phyloP scores from a whole-genome alignment of 2,888 invertebrate genomes.

The Notocelia uddmanniana region DNA sequence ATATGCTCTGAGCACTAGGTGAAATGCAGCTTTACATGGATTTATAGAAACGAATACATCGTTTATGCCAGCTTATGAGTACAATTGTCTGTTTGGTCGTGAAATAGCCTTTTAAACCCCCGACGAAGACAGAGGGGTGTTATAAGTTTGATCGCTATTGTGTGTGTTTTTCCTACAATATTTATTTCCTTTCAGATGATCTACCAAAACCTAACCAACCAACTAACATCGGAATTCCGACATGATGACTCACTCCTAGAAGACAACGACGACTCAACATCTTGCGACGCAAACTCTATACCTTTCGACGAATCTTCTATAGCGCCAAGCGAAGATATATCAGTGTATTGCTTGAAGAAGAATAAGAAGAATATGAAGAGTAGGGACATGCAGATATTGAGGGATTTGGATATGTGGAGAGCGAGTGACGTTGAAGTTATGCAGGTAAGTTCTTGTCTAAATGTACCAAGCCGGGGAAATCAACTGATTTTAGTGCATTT shows the following conservation, averaged over 20 bases:
- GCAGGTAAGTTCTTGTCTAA: conserved; percentile 71
- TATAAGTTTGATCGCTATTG: no score
- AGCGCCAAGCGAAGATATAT: conserved; percentile 69
- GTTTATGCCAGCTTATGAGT: no score
- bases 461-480: no score
- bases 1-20: no score
- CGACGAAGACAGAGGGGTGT: no score
- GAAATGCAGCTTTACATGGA: no score
- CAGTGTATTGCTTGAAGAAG: conserved; percentile 69
- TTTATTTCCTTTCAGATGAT: conserved; percentile 57
- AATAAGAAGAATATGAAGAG: conserved; percentile 71
- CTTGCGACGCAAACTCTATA: conserved; percentile 70
- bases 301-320: conserved; percentile 71
- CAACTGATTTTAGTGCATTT: no score
- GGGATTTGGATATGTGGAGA: conserved; percentile 78
- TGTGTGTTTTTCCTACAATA: no score
- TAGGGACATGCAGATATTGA: conserved; percentile 63
- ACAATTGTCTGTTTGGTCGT: no score
- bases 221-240: conserved; percentile 56
- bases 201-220: conserved; percentile 65
- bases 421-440: conserved; percentile 76
- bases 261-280: conserved; percentile 66
- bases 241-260: conserved; percentile 54
- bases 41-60: no score
- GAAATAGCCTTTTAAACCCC: no score